Base-by-base conservation (phyloP, 2,113 vertebrate species). In the Deroptyus accipitrinus region DNA sequence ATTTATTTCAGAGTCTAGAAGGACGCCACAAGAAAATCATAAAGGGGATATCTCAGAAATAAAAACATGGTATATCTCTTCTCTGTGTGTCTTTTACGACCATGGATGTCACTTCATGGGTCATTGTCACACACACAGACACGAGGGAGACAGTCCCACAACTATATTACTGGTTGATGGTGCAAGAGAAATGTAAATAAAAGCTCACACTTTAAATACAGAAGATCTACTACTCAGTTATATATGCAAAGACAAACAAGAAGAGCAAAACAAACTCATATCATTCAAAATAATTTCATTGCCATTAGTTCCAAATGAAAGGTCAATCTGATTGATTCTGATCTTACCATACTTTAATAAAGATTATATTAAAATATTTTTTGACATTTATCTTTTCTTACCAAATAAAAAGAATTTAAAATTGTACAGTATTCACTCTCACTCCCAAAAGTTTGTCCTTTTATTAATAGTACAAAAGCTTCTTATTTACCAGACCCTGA, bases 71-170 rank as follows among this genome's bases (percentile, higher is more conserved):
- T 28, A 11, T 13, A 12, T 37, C 5, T 67, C 17, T 78, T 70
- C 44, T 42, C 11, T 2, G 0, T 67, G 13, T 18, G 1, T 51
- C 1, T 48, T 3, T 46, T 79, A 27, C 12, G 11, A 44, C 35
- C 18, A n/a, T 11, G 24, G 27, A 16, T 62, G 30, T 42, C 11
- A 41, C 57, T 90, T 85, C n/a, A 37, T 5, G 10, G 51, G 16
- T 25, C 23, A 19, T 10, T 70, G 24, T 83, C 86, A 86, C 62
- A 67, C 13, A 31, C 7, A 67, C 11, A 31, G 28, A 62, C 33
- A 51, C 0, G 8, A 74, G 1, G 17, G n/a, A 63, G 11, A 27
- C 63, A 31, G 30, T 52, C 30, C 46, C 19, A 72, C 42, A 88
- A 10, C 4, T 48, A 37, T 24, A 24, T 67, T 72, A 9, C 3